These are phyloP conservation scores for Cylloceria caligata DNA, from an alignment of 2,888 invertebrate genomes.

Conservation along the genomic window DNA sequence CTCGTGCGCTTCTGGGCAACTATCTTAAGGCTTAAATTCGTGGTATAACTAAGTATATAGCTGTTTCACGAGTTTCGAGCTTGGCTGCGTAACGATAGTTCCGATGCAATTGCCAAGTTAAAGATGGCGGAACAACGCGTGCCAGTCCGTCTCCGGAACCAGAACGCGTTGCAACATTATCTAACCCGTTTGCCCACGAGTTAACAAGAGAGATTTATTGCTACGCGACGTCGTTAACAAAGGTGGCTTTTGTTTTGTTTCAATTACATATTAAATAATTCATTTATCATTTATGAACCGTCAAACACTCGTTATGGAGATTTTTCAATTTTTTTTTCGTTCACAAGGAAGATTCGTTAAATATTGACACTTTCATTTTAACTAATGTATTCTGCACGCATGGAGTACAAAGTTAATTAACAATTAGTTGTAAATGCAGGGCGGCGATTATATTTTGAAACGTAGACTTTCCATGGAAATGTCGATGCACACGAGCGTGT, in stretches of 20 bases:
- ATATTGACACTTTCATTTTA: not conserved
- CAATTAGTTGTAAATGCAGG: not conserved
- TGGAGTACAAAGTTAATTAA: not conserved
- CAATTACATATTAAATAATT: slow-evolving; percentile 6
- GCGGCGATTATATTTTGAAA: not conserved
- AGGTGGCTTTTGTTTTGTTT: not conserved
- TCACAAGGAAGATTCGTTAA: not conserved
- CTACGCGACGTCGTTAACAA: slow-evolving; percentile 10
- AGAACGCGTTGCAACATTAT: slow-evolving; percentile 25
- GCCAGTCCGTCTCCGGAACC: slow-evolving; percentile 21
- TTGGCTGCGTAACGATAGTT: slow-evolving; percentile 24
- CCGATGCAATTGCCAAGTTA: not conserved
- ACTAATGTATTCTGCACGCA: not conserved
- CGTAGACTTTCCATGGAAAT: slow-evolving; percentile 6
- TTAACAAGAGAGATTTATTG: slow-evolving; percentile 21
- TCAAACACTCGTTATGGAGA: not conserved
- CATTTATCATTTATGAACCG: not conserved
- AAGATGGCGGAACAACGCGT: slow-evolving; percentile 31
- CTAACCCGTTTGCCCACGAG: not conserved
- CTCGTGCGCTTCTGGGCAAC: not conserved
- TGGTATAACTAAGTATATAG: not conserved
- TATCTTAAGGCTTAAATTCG: not conserved
- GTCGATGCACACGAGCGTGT: slow-evolving; percentile 11
- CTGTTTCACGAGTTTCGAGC: not conserved
- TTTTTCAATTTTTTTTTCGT: not conserved